Base-by-base conservation (phyloP, 1,140 invertebrate genomes). In the Archegozetes longisetosus region DNA sequence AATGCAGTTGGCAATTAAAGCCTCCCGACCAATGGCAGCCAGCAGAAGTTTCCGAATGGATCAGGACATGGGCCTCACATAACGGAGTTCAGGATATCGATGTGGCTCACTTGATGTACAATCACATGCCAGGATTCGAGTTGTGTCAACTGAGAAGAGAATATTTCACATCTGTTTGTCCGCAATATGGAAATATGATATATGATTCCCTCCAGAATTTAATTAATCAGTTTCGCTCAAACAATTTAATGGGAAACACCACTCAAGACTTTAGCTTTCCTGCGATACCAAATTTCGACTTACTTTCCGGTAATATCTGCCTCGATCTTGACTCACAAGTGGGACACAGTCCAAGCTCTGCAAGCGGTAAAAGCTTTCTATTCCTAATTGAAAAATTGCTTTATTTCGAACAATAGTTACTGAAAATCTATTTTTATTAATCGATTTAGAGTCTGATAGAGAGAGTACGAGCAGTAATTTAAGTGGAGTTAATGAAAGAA, bases 191-290 rank as follows among this genome's bases (percentile, higher is more conserved):
- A 24, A n/a, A 46, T 28, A 20, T 60, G 17, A 49, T 66, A 3
- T 62, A 60, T 26, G 61, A 66, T 20, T 61, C 63, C 28, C 48
- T 66, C 22, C 64, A 66, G 40, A 49, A 62, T 26, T 48, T 61
- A 47, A 56, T 63, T n/a, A 56, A 61, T 29, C 62, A 64, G 54
- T 62, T 61, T 22, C 61, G 64, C 6, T 9, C 0, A 4, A 20
- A 27, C 28, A 51, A 28, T 48, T n/a, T n/a, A n/a, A n/a, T n/a
- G 9, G 3, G 23, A 51, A 14, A 58, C 32, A n/a, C 23, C 40
- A 20, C n/a, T 53, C 9, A 20, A 49, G 24, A 24, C 17, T 23
- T 40, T 6, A n/a, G 17, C 79, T 50, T 63, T 64, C 49, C 66
- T 65, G 2, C 52, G 58, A 27, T 61, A 48, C 50, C 62, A 56